Evolutionary conservation across 2,797 vertebrate species (phyloP).

Genomic region (Pipistrellus nathusii): DNA sequence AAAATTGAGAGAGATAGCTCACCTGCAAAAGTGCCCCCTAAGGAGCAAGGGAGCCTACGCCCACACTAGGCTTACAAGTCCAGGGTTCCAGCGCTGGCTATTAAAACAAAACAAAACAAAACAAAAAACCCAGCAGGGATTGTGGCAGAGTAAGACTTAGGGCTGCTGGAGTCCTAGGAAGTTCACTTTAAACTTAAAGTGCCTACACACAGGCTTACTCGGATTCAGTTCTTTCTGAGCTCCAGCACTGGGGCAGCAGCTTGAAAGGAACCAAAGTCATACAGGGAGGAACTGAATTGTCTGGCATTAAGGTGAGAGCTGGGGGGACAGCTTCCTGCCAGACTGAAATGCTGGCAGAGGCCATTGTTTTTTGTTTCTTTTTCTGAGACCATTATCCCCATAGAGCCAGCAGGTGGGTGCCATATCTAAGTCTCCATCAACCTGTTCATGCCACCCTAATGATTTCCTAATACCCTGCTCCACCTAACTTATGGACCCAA

Average conservation of each 20-base stretch:
- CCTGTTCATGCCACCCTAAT: not conserved
- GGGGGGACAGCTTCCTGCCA: not conserved
- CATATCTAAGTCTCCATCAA: not conserved
- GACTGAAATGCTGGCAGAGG: not conserved
- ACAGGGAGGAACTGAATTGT: not conserved
- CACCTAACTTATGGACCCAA: not conserved
- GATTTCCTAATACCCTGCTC: not conserved
- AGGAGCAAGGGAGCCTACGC: not conserved
- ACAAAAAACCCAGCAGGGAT: not conserved
- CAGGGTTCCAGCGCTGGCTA: not conserved
- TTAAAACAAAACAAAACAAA: too few relatives aligned
- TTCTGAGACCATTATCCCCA: not conserved
- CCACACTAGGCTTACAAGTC: not conserved
- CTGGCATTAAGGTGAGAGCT: not conserved
- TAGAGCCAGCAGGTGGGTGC: not conserved
- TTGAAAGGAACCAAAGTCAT: not conserved
- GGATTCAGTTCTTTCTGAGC: not conserved
- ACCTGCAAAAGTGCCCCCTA: not conserved
- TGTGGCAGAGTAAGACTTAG: not conserved
- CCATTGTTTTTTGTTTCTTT: not conserved
- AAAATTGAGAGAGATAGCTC: not conserved
- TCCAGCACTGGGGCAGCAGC: not conserved
- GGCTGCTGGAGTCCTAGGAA: not conserved
- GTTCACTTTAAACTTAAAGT: not conserved
- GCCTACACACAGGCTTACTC: not conserved